Conservation (phyloP, 2,113 vertebrate genomes). For the Solea senegalensis region DNA sequence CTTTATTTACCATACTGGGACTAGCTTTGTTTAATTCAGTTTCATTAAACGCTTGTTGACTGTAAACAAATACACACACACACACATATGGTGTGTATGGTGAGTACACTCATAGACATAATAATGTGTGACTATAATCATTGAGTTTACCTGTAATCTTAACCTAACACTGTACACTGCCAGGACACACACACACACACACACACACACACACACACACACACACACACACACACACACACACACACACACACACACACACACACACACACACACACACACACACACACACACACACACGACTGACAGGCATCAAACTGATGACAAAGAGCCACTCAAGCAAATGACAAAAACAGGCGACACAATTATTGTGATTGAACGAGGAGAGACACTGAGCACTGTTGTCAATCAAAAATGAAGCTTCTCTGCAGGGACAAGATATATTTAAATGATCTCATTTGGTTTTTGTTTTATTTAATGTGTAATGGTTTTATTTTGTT, state of each 20-base stretch:
- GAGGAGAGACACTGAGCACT: conserved; percentile 2
- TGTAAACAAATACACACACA: not conserved
- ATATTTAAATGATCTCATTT: no score
- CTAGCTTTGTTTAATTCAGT: conserved; percentile 46
- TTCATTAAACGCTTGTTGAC: conserved; percentile 36
- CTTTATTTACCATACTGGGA: conserved; percentile 36
- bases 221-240: conserved; percentile 4
- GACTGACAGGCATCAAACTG: conserved; percentile 54
- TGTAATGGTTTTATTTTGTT: no score
- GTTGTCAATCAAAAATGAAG: conserved; percentile 31
- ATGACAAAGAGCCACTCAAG: conserved; percentile 50
- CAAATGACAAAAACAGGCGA: conserved; percentile 56
- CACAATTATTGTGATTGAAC: conserved; percentile 42
- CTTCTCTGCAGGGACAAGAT: not conserved
- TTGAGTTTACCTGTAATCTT: no score
- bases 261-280: not conserved
- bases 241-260: not conserved
- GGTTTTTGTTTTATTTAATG: no score
- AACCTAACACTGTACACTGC: no score
- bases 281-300: not conserved
- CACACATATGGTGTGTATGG: no score
- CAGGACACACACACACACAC: not conserved
- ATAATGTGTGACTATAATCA: no score
- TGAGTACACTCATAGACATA: no score
- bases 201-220: not conserved